phyloP scores from a whole-genome alignment of 2,113 vertebrate species.

The Tor tambroides region DNA sequence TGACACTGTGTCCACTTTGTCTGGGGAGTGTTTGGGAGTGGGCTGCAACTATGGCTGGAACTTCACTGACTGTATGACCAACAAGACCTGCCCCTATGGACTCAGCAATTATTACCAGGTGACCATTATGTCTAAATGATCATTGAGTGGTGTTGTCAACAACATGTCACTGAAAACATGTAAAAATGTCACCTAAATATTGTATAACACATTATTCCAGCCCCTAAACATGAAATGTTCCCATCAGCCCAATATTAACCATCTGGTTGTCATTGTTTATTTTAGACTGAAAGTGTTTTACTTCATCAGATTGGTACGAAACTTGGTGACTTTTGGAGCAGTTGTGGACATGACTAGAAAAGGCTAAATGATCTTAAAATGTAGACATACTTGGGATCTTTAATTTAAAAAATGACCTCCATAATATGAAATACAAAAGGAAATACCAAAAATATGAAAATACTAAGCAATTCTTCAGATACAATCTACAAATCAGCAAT shows the following conservation, averaged over 20 bases:
- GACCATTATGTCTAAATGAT: background rate
- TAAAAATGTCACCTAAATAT: background rate
- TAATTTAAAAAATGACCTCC: too few species aligned
- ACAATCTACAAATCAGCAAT: too few species aligned
- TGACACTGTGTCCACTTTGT: conserved; percentile 69
- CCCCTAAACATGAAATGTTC: background rate
- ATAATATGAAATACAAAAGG: too few species aligned
- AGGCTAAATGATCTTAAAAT: too few species aligned
- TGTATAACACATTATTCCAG: background rate
- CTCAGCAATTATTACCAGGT: conserved; percentile 97
- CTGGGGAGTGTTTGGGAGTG: conserved; percentile 75
- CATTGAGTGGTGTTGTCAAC: background rate
- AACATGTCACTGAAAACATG: background rate
- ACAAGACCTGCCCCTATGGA: conserved; percentile 80
- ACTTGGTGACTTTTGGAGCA: background rate
- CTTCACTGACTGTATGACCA: conserved; percentile 82
- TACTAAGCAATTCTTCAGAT: too few species aligned
- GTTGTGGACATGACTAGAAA: background rate
- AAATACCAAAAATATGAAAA: too few species aligned
- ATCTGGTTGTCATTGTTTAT: background rate
- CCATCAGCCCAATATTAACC: background rate
- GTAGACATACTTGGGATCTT: too few species aligned
- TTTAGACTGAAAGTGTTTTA: background rate
- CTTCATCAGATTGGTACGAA: background rate
- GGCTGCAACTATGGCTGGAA: conserved; percentile 88